Percentiles rank a stretch among this genome's conserved stretches.
phyloP scores from a whole-genome alignment of 2,113 vertebrate species.

The Butastur rufipennis region DNA sequence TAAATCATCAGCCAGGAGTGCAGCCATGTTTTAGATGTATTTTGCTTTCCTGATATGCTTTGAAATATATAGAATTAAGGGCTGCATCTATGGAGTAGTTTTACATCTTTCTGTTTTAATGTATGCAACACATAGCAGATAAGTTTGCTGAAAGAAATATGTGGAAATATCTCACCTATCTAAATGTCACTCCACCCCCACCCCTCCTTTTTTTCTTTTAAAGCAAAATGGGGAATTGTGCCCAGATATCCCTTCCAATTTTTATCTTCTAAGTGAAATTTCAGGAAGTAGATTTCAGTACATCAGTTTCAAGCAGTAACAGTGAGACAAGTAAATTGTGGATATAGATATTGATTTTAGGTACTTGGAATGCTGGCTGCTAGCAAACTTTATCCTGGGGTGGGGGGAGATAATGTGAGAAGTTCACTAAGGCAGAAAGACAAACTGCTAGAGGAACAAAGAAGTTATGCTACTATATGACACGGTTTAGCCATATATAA shows the following conservation, averaged over 20 bases:
- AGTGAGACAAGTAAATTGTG: neutral
- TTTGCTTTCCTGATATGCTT: slow-evolving; percentile 52
- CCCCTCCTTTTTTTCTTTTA: neutral
- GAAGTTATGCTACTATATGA: neutral
- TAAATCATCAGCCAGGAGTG: slow-evolving; percentile 21
- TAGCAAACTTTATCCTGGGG: neutral
- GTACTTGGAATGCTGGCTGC: neutral
- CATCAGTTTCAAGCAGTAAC: neutral
- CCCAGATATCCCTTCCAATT: neutral
- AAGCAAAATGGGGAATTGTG: neutral
- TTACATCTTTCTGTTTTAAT: neutral
- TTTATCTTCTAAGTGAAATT: neutral
- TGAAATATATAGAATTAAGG: slow-evolving; percentile 1
- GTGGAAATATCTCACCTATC: neutral
- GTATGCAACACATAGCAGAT: neutral
- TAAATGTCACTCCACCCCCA: neutral
- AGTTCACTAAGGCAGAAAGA: neutral
- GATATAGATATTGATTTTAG: neutral
- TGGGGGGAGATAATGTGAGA: neutral
- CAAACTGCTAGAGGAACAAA: neutral
- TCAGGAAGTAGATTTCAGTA: neutral
- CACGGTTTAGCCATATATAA: neutral
- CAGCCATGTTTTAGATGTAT: slow-evolving; percentile 35
- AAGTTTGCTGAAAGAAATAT: neutral
- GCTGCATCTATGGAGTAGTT: neutral